Evolutionary conservation across 2,113 vertebrate genomes (phyloP), one percentile per base, ranked within the genome.

Genomic region (Lonchura striata): DNA sequence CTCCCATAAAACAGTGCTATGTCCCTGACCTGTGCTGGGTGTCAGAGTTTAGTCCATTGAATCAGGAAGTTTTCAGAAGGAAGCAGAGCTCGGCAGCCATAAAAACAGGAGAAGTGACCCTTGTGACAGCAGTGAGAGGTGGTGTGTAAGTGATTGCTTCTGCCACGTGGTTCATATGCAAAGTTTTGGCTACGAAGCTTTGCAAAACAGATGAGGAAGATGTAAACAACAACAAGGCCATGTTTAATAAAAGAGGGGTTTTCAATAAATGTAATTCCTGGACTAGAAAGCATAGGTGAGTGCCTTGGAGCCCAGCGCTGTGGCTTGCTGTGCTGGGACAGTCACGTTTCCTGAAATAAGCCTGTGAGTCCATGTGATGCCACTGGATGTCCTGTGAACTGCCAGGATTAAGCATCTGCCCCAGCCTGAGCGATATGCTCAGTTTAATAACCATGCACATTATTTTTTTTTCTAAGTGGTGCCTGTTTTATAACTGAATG

Each of bases 1-100:
- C 10, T 60, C 39, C 68, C 39, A 8, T n/a, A 54, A 66, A 76
- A 10, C 5, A 63, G 54, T 4, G 31, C 63, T 11, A 1, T 0
- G 1, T 75, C 56, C 61, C 57, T 78, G 47, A 41, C 12, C 41
- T 10, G 5, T 35, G 24, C 0, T 39, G 77, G 61, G 17, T 41
- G 64, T 22, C 35, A 52, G 14, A 23, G 47, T 37, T 60, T 0
- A 71, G 18, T 46, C 41, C 9, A 0, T 21, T 15, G 54, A 60
- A 78, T 70, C 25, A 24, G 59, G 61, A 68, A 37, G 31, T 72
- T 80, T 35, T 59, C 37, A 37, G 74, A 23, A 75, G 44, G 61
- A 87, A 65, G 70, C 12, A 54, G 61, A 90, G 47, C 9, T 71
- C 19, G 65, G 60, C 35, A 46, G 31, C 46, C 42, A 9, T 57